Evolutionary conservation across 2,113 vertebrate species (phyloP).

Genomic region (Dolichallabes microphthalmus): DNA sequence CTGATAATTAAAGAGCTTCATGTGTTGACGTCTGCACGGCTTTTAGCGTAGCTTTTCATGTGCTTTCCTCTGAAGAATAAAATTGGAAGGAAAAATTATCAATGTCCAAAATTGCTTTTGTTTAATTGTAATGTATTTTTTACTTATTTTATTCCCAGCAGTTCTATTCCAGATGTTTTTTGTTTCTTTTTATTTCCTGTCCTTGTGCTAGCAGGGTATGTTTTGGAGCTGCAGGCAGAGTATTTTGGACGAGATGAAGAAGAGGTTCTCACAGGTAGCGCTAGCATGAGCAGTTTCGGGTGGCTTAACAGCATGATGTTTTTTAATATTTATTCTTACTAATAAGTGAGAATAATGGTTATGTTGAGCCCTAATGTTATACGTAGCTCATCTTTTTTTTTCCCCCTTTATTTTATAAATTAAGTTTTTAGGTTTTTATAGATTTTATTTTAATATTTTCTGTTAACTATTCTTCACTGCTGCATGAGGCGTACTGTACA

Average conservation of each 20-base stretch:
- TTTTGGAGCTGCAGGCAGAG: constrained; percentile 98
- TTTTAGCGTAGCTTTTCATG: constrained; percentile 50
- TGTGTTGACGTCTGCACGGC: constrained; percentile 60
- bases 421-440: not conserved
- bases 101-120: not conserved
- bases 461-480: not conserved
- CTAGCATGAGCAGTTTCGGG: constrained; percentile 51
- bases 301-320: constrained; percentile 38
- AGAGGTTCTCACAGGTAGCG: constrained; percentile 90
- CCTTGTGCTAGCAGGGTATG: constrained; percentile 76
- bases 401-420: no score
- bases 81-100: not conserved
- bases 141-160: not conserved
- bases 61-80: not conserved
- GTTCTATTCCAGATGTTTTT: not conserved
- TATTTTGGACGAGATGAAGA: constrained; percentile 99
- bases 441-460: not conserved
- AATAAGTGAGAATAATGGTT: not conserved
- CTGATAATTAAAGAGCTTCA: constrained; percentile 66
- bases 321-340: not conserved
- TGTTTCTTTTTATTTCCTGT: constrained; percentile 38
- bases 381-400: no score
- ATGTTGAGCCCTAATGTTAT: not conserved
- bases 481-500: not conserved
- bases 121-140: not conserved